Conservation (phyloP, 2,888 invertebrate genomes). For the Notocelia uddmanniana region DNA sequence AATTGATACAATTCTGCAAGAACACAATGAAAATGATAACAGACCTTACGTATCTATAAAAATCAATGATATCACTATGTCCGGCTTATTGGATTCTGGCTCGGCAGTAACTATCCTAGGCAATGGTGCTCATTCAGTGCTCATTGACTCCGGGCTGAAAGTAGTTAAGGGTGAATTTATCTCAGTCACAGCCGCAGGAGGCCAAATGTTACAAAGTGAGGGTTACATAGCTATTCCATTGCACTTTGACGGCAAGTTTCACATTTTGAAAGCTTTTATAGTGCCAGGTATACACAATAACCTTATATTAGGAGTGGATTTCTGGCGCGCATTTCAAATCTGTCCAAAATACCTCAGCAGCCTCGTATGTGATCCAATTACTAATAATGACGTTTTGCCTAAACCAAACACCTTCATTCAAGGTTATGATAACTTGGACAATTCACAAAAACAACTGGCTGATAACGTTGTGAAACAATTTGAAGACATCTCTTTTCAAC, state of each 20-base stretch:
- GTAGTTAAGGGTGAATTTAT: background rate
- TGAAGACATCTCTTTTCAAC: conserved; percentile 32
- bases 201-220: conserved; percentile 1
- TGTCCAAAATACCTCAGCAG: conserved; percentile 4
- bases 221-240: conserved; percentile 7
- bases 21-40: background rate
- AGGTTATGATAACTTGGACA: background rate
- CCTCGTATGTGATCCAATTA: background rate
- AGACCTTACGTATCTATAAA: background rate
- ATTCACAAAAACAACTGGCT: background rate
- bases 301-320: conserved; percentile 15
- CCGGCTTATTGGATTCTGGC: conserved; percentile 16
- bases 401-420: background rate
- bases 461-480: conserved; percentile 32
- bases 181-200: background rate
- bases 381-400: background rate
- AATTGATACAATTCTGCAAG: conserved; percentile 11
- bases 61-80: background rate
- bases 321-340: conserved; percentile 1
- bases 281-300: conserved; percentile 3
- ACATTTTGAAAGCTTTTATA: conserved; percentile 6
- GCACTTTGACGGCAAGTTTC: conserved; percentile 3
- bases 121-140: background rate
- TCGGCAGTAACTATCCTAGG: conserved; percentile 4
- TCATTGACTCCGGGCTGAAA: background rate